Conservation (phyloP, 2,113 vertebrate genomes). For the Nyctibius bracteatus region DNA sequence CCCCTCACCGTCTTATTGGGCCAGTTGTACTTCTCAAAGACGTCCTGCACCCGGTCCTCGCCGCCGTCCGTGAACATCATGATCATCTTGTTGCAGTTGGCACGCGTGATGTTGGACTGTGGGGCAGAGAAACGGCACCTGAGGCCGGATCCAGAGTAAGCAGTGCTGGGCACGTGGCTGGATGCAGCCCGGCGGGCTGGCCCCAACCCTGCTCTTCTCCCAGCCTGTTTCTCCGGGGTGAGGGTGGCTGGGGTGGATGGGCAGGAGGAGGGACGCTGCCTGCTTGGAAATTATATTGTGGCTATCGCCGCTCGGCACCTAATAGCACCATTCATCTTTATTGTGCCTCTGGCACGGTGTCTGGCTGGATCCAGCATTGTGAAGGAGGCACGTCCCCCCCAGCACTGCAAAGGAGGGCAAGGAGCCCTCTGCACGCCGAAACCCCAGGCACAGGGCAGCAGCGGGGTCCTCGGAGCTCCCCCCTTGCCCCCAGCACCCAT, state of each 20-base stretch:
- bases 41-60: constrained; percentile 93
- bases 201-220: background rate
- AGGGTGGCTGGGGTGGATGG: background rate
- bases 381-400: too few species aligned
- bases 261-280: background rate
- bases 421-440: background rate
- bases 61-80: constrained; percentile 99
- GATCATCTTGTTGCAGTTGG: constrained; percentile 99
- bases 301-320: background rate
- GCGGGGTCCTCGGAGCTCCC: fast-evolving
- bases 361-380: background rate
- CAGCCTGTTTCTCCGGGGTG: background rate
- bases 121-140: background rate
- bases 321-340: constrained; percentile 30
- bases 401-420: background rate
- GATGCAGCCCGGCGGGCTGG: background rate
- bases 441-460: background rate
- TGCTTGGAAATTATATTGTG: background rate
- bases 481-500: background rate
- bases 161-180: fast-evolving
- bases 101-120: constrained; percentile 89
- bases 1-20: constrained; percentile 92
- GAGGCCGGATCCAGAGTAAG: background rate
- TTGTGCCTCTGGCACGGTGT: background rate
- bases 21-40: constrained; percentile 99